Conservation (phyloP, 30 jellyfish, hydroid and myxozoan genomes). For the Chironex yamaguchii region DNA sequence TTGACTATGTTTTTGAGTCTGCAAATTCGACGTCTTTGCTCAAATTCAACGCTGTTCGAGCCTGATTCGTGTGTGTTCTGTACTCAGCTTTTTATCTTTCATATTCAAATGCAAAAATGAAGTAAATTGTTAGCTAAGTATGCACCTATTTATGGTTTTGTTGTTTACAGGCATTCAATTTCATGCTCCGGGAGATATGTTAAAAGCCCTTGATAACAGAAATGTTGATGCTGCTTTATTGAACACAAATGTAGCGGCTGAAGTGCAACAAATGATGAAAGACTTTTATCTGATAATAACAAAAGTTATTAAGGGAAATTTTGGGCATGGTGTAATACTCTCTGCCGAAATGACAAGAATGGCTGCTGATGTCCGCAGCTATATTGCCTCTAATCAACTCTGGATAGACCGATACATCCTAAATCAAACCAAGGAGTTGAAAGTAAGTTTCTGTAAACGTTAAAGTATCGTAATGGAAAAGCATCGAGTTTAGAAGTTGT, state of each 20-base stretch:
- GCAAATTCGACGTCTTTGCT: too few species aligned
- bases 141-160: too few species aligned
- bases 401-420: constrained; percentile 1
- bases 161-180: too few species aligned
- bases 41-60: too few species aligned
- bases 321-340: constrained; percentile 51
- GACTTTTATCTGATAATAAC: constrained; percentile 32
- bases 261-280: not conserved
- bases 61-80: too few species aligned
- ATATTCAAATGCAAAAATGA: too few species aligned
- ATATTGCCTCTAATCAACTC: not conserved
- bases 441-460: not conserved
- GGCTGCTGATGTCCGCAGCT: constrained; percentile 50
- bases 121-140: too few species aligned
- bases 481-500: too few species aligned
- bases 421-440: not conserved
- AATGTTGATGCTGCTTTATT: constrained; percentile 51
- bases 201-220: constrained; percentile 30
- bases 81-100: too few species aligned
- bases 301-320: constrained; percentile 35
- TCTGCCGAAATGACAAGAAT: constrained; percentile 39
- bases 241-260: constrained; percentile 52
- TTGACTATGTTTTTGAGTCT: too few species aligned
- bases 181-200: constrained; percentile 6
- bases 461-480: too few species aligned